A percentile compares a stretch with the other conserved stretches of the same genome.
phyloP scores from a whole-genome alignment of 2,113 vertebrate genomes.

The Vicugna pacos region DNA sequence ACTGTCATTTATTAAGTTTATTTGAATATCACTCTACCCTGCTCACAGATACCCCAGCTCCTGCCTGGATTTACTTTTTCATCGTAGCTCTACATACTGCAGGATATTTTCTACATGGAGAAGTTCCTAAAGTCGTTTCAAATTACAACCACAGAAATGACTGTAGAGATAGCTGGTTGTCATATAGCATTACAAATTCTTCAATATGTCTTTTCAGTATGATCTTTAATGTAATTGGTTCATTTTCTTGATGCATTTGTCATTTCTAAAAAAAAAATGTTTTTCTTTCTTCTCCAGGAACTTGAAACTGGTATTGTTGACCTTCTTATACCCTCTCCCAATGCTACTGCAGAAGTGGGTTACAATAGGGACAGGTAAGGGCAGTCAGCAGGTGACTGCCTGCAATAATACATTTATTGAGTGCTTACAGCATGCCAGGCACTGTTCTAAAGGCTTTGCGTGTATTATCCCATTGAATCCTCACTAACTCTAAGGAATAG shows the following conservation, averaged over 20 bases:
- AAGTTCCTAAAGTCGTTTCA: conserved; percentile 38
- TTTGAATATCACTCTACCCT: not conserved
- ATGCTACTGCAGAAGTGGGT: conserved; percentile 92
- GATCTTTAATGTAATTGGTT: conserved; percentile 44
- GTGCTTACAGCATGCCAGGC: not conserved
- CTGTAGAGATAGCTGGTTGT: not conserved
- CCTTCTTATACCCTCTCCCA: conserved; percentile 93
- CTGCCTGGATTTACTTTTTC: not conserved
- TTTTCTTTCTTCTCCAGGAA: conserved; percentile 85
- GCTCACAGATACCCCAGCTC: not conserved
- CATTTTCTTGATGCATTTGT: conserved; percentile 31
- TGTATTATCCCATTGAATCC: not conserved
- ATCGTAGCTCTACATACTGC: not conserved
- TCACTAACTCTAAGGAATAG: not conserved
- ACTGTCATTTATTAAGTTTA: not conserved
- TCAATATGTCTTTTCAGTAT: conserved; percentile 17
- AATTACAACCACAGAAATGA: conserved; percentile 34
- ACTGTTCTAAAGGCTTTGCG: not conserved
- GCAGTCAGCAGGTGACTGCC: not conserved
- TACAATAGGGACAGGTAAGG: conserved; percentile 93
- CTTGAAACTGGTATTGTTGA: conserved; percentile 92
- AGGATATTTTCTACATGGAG: not conserved
- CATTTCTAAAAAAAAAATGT: conserved; percentile 56
- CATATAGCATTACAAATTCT: not conserved
- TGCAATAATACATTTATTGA: not conserved